Conservation (phyloP, 2,888 invertebrate species). For the Pedicia rivosa region DNA sequence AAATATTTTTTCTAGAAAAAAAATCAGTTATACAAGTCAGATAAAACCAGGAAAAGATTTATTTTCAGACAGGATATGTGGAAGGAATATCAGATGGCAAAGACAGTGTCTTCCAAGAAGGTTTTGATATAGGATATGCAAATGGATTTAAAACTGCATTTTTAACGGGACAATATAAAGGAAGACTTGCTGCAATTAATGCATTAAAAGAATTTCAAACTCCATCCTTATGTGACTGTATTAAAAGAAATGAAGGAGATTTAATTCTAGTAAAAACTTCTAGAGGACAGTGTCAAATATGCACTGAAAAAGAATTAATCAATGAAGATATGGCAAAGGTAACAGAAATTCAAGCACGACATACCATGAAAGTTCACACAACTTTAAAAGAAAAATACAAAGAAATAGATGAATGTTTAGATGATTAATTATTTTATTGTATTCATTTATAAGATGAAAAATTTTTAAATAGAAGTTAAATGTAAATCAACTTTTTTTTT, state of each 20-base stretch:
- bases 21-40: no score
- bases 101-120: slow-evolving; percentile 43
- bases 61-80: slow-evolving; percentile 42
- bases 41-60: no score
- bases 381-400: no score
- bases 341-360: slow-evolving; percentile 18
- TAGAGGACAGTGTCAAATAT: slow-evolving; percentile 15
- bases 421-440: no score
- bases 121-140: slow-evolving; percentile 52
- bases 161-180: slow-evolving; percentile 36
- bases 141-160: slow-evolving; percentile 47
- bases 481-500: no score
- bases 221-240: no score
- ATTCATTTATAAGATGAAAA: no score
- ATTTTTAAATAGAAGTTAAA: no score
- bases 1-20: no score
- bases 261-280: slow-evolving; percentile 7
- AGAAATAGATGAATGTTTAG: no score
- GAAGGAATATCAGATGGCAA: slow-evolving; percentile 52
- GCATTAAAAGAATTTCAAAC: no score
- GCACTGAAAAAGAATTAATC: slow-evolving; percentile 13
- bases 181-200: slow-evolving; percentile 16
- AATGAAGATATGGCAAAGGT: slow-evolving; percentile 17
- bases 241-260: neutral
- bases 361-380: no score